phyloP scores from a whole-genome alignment of 1,140 invertebrate genomes.

The Patella vulgata region DNA sequence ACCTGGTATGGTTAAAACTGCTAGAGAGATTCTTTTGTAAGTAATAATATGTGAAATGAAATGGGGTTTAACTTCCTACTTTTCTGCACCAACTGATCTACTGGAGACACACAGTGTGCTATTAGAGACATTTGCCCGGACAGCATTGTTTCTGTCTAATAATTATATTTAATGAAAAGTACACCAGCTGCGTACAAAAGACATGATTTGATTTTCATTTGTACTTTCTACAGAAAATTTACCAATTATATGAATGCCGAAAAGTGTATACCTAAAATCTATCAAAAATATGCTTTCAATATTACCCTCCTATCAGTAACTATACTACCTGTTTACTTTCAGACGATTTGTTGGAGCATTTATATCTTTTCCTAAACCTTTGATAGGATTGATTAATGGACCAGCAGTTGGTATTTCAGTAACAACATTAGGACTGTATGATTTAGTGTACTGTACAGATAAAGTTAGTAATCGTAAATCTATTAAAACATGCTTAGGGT shows the following conservation, averaged over 20 bases:
- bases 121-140: no score
- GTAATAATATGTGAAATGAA: no score
- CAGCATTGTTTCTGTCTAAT: neutral
- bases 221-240: no score
- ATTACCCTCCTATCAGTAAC: no score
- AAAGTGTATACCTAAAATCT: no score
- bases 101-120: no score
- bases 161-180: constrained; percentile 9
- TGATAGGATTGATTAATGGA: constrained; percentile 91
- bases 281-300: no score
- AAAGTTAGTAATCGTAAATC: constrained; percentile 53
- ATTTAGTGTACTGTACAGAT: constrained; percentile 88
- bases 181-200: constrained; percentile 19
- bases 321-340: constrained; percentile 59
- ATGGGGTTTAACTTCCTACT: no score
- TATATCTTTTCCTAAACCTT: constrained; percentile 88
- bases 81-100: no score
- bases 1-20: constrained; percentile 62
- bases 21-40: constrained; percentile 63
- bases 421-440: constrained; percentile 85
- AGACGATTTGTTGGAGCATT: constrained; percentile 80
- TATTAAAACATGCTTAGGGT: neutral
- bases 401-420: constrained; percentile 91
- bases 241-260: no score
- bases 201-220: no score